phyloP scores from a whole-genome alignment of 2,888 invertebrate genomes.

The Malacosoma neustria region DNA sequence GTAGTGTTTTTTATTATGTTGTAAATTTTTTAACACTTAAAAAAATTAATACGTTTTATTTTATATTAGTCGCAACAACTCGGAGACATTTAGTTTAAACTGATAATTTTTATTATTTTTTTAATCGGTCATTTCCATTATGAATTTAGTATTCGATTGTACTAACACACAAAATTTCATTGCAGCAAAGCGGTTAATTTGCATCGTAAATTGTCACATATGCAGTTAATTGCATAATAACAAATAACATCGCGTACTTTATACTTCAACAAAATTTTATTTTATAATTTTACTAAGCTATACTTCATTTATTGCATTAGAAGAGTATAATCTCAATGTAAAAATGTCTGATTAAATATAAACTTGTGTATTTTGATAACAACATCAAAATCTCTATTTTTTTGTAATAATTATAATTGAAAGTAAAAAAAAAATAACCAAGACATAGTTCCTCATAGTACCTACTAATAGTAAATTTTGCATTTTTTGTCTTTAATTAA shows the following conservation, averaged over 20 bases:
- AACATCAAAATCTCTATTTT: conserved; percentile 57
- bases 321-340: conserved; percentile 49
- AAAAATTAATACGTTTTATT: conserved; percentile 32
- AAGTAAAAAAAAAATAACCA: conserved; percentile 55
- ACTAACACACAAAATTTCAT: too few species aligned
- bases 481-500: conserved; percentile 45
- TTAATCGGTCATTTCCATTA: too few species aligned
- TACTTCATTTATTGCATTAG: conserved; percentile 25
- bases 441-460: conserved; percentile 73
- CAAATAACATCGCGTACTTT: too few species aligned
- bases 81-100: conserved; percentile 39
- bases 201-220: too few species aligned
- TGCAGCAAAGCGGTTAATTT: too few species aligned
- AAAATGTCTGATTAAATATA: conserved; percentile 43
- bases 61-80: conserved; percentile 49
- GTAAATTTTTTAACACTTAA: conserved; percentile 63
- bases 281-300: conserved; percentile 3
- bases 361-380: conserved; percentile 65
- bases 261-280: neutral
- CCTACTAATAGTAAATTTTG: conserved; percentile 72
- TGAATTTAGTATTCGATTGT: too few species aligned
- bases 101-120: conserved; percentile 35
- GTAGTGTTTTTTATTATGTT: conserved; percentile 65
- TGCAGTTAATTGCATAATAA: too few species aligned
- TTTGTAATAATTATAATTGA: conserved; percentile 10